Evolutionary conservation across 2,797 vertebrate genomes (phyloP).

Genomic region (Phrynocephalus guinanensis): DNA sequence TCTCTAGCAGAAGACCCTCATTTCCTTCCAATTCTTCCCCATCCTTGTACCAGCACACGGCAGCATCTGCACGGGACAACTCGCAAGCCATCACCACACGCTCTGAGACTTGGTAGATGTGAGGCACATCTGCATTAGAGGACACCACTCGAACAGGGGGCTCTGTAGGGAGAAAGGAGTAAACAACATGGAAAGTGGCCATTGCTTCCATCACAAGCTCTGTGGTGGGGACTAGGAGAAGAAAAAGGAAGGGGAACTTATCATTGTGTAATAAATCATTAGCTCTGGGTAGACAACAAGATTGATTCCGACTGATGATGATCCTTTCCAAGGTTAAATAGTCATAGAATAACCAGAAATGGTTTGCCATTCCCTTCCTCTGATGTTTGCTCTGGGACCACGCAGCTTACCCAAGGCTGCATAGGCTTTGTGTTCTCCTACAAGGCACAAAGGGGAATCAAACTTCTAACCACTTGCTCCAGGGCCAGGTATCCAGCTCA

Average conservation of each 20-base stretch:
- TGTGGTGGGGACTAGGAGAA: no score
- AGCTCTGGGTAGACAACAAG: not conserved
- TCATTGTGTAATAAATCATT: not conserved
- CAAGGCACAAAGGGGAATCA: no score
- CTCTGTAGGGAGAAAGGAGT: constrained; percentile 76
- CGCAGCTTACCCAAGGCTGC: no score
- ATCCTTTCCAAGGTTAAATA: no score
- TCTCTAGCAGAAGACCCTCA: constrained; percentile 83
- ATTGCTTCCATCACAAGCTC: not conserved
- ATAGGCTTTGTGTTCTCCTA: no score
- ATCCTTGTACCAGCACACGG: constrained; percentile 90
- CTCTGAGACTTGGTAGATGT: constrained; percentile 83
- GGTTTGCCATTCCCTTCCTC: no score
- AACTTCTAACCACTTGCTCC: no score
- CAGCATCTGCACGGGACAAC: constrained; percentile 82
- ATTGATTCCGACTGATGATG: no score
- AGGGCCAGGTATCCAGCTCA: no score
- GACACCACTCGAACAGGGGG: constrained; percentile 86
- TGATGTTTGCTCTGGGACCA: no score
- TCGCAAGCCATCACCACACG: constrained; percentile 90
- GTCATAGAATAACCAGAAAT: no score
- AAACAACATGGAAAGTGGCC: not conserved
- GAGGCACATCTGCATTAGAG: constrained; percentile 88
- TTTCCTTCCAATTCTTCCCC: constrained; percentile 88
- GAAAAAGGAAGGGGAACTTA: not conserved